Conservation (phyloP, 1,140 invertebrate species). For the Hyles vespertilio region DNA sequence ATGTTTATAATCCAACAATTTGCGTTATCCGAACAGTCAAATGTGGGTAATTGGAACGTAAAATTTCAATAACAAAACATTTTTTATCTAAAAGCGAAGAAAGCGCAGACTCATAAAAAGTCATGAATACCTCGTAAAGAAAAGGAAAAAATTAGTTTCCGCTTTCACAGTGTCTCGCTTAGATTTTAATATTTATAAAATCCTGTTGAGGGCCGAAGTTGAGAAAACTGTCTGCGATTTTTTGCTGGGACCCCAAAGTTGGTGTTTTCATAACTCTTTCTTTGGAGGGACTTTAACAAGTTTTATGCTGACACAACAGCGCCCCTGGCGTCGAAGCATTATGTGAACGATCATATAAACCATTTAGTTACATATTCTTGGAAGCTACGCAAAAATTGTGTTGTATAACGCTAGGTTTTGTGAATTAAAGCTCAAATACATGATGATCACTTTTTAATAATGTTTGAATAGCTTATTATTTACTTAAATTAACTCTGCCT, state of each 20-base stretch:
- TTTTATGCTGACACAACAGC: conserved; percentile 51
- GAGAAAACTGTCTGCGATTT: conserved; percentile 49
- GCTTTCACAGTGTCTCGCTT: conserved; percentile 40
- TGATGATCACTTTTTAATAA: no score
- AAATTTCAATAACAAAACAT: neutral
- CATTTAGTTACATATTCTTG: no score
- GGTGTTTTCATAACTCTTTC: conserved; percentile 67
- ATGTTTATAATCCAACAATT: no score
- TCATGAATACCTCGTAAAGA: conserved; percentile 31
- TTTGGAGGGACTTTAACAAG: conserved; percentile 55
- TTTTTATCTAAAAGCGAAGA: no score
- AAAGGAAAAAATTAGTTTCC: conserved; percentile 33
- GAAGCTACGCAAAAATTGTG: no score
- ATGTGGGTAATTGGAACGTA: neutral
- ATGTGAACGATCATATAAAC: neutral
- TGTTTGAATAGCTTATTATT: no score
- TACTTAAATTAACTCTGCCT: no score
- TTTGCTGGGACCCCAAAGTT: conserved; percentile 54
- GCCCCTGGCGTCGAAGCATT: conserved; percentile 4
- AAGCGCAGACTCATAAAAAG: conserved; percentile 11
- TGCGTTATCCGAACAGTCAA: neutral
- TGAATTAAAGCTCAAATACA: no score
- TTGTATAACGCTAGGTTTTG: no score
- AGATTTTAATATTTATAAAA: conserved; percentile 62
- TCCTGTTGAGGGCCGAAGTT: conserved; percentile 52